phyloP scores from a whole-genome alignment of 2,888 invertebrate genomes.

The Fragum sueziense region DNA sequence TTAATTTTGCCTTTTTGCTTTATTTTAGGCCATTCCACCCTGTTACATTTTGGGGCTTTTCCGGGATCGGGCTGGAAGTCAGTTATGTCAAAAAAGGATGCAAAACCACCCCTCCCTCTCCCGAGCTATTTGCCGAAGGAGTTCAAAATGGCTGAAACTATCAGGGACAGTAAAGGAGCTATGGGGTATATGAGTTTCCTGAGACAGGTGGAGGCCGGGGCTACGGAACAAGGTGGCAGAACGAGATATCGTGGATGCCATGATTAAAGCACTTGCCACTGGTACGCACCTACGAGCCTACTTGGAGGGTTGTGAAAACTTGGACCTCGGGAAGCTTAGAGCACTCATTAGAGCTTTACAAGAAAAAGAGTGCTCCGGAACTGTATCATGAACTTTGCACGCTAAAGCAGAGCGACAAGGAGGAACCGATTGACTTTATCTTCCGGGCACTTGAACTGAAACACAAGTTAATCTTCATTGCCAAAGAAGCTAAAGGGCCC shows the following conservation, averaged over 20 bases:
- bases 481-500: conserved; percentile 9
- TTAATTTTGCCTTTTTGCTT: too few species aligned
- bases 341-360: conserved; percentile 26
- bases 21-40: too few species aligned
- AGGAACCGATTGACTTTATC: conserved; percentile 20
- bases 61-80: conserved; percentile 10
- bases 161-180: conserved; percentile 18
- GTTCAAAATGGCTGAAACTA: conserved; percentile 30
- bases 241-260: conserved; percentile 26
- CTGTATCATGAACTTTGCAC: conserved; percentile 26
- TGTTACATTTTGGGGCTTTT: conserved; percentile 21
- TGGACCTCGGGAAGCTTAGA: background rate
- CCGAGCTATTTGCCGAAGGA: background rate
- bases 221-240: background rate
- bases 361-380: conserved; percentile 29
- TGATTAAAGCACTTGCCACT: conserved; percentile 22
- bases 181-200: conserved; percentile 24
- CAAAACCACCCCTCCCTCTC: background rate
- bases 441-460: conserved; percentile 27
- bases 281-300: conserved; percentile 21
- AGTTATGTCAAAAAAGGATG: background rate
- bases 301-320: conserved; percentile 31
- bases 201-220: conserved; percentile 27
- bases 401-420: background rate
- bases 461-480: conserved; percentile 15